These are phyloP conservation scores for Platysternon megacephalum DNA, from an alignment of 2,113 vertebrate species.

Conservation along the genomic window DNA sequence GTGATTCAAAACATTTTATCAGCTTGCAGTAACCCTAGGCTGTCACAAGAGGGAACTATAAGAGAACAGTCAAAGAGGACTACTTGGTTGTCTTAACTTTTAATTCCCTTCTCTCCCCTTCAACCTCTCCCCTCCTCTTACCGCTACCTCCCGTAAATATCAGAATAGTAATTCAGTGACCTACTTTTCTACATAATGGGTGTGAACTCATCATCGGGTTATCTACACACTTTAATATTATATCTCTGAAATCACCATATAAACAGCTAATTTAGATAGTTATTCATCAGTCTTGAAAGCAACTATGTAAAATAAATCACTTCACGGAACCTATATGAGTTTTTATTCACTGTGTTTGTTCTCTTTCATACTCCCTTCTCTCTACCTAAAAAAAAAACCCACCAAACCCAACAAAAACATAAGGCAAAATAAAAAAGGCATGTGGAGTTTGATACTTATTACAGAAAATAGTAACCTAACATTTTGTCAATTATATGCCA, in stretches of 20 bases:
- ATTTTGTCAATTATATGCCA: neutral
- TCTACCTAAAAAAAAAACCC: neutral
- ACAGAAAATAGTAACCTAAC: neutral
- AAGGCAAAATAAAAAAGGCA: neutral
- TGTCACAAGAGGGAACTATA: conserved; percentile 62
- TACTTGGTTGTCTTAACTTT: neutral
- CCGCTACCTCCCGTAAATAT: neutral
- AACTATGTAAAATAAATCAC: neutral
- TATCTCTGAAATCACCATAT: neutral
- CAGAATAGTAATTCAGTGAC: neutral
- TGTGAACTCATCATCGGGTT: neutral
- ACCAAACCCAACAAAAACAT: neutral
- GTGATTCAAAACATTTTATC: neutral
- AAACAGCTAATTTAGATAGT: neutral
- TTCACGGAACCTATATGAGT: fast-evolving
- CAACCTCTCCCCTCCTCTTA: fast-evolving
- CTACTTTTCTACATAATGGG: neutral
- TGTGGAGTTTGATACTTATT: neutral
- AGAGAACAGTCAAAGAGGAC: neutral
- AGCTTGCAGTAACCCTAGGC: conserved; percentile 43
- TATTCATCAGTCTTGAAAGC: neutral
- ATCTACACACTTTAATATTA: neutral
- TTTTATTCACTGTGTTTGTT: neutral
- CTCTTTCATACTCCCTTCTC: neutral
- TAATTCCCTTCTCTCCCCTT: neutral